phyloP scores from a whole-genome alignment of 2,888 invertebrate genomes.

The Linnaemya vulpina region DNA sequence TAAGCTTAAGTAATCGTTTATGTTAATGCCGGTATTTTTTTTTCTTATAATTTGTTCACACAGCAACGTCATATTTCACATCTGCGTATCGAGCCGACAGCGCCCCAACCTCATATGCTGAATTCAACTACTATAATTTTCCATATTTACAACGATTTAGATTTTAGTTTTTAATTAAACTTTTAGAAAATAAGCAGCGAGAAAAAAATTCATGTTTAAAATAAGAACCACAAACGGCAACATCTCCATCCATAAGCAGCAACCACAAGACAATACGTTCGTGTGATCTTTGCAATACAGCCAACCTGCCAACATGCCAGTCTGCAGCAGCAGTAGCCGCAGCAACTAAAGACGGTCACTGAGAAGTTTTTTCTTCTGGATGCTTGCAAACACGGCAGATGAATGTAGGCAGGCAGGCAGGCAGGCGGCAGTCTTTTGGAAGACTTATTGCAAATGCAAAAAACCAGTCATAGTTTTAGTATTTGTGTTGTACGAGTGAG shows the following conservation, averaged over 20 bases:
- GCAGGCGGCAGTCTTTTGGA: slow-evolving; percentile 29
- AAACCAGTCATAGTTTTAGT: slow-evolving; percentile 72
- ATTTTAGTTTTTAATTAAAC: slow-evolving; percentile 74
- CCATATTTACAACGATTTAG: slow-evolving; percentile 77
- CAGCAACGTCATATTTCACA: slow-evolving; percentile 67
- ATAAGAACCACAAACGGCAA: slow-evolving; percentile 35
- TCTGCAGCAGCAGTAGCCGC: not conserved
- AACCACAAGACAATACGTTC: slow-evolving; percentile 10
- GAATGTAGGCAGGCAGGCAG: slow-evolving; percentile 19
- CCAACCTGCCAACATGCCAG: slow-evolving; percentile 29
- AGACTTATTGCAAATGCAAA: slow-evolving; percentile 65
- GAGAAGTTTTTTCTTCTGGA: not conserved
- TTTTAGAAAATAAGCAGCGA: slow-evolving; percentile 19
- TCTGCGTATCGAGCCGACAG: slow-evolving; percentile 75
- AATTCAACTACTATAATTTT: slow-evolving; percentile 79
- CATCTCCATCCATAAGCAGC: slow-evolving; percentile 16
- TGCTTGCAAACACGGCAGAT: not conserved
- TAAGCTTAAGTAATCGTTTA: not conserved
- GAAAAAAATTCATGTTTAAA: slow-evolving; percentile 18
- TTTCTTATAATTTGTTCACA: not conserved
- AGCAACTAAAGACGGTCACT: slow-evolving; percentile 5
- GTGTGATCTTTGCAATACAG: slow-evolving; percentile 16
- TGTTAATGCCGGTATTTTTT: slow-evolving; percentile 8
- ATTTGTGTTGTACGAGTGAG: slow-evolving; percentile 61
- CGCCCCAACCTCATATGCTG: slow-evolving; percentile 77